A percentile compares a stretch with the other conserved stretches of the same genome.
Evolutionary conservation across 2,888 invertebrate genomes (phyloP).

Genomic region (Machimus rusticus): DNA sequence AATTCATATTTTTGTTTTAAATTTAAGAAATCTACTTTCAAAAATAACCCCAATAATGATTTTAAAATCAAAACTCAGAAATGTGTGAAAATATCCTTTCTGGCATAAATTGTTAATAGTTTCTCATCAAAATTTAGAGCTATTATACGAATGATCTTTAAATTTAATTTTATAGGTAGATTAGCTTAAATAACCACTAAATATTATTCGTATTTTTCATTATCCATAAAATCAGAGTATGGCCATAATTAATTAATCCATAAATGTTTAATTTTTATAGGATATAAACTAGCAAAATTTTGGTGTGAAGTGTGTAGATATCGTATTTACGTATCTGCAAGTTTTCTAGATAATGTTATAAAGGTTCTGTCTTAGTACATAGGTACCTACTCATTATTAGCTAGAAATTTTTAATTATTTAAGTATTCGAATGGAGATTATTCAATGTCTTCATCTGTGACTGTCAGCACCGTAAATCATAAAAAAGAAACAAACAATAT

Average conservation of each 20-base stretch:
- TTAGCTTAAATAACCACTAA: too few species aligned
- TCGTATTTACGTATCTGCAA: neutral
- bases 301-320: neutral
- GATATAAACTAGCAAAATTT: neutral
- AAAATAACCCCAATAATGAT: too few species aligned
- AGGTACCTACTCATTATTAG: neutral
- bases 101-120: too few species aligned
- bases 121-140: too few species aligned
- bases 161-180: too few species aligned
- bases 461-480: neutral
- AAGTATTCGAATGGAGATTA: too few species aligned
- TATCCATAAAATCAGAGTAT: neutral
- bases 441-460: neutral
- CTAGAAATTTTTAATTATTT: neutral
- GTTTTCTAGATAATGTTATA: neutral
- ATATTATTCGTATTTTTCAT: too few species aligned
- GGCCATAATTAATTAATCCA: neutral
- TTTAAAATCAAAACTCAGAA: too few species aligned
- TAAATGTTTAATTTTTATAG: neutral
- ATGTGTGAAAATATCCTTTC: too few species aligned
- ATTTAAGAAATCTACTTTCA: too few species aligned
- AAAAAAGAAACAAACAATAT: neutral
- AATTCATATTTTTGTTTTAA: too few species aligned
- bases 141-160: too few species aligned
- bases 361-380: neutral